These are phyloP conservation scores for Clanis bilineata DNA, from an alignment of 2,888 invertebrate genomes.

Conservation along the genomic window DNA sequence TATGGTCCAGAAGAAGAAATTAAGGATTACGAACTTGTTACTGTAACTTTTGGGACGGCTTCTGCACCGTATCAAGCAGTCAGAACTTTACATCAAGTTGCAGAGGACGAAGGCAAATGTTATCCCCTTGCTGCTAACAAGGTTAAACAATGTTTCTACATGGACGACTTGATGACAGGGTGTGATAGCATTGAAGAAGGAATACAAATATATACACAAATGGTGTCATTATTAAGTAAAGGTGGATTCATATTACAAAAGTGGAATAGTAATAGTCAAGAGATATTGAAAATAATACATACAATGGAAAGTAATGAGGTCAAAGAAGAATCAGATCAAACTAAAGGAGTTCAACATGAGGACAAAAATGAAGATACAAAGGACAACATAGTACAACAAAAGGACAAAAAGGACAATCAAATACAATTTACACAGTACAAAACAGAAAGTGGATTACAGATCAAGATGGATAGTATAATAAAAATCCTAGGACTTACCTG, in stretches of 20 bases:
- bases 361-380: slow-evolving; percentile 33
- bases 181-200: slow-evolving; percentile 18
- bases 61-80: slow-evolving; percentile 9
- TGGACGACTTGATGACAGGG: slow-evolving; percentile 28
- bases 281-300: no score
- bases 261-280: slow-evolving; percentile 21
- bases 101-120: slow-evolving; percentile 22
- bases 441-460: no score
- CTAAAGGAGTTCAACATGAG: no score
- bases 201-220: background rate
- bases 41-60: slow-evolving; percentile 8
- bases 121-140: slow-evolving; percentile 14
- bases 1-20: background rate
- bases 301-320: no score
- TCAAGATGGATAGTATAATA: slow-evolving; percentile 28
- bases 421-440: no score
- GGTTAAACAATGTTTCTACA: slow-evolving; percentile 21
- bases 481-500: slow-evolving; percentile 39
- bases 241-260: slow-evolving; percentile 24
- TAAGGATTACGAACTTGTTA: background rate
- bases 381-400: slow-evolving; percentile 27
- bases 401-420: no score
- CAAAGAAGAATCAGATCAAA: no score
- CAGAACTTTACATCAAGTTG: slow-evolving; percentile 20
- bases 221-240: slow-evolving; percentile 15